These are phyloP conservation scores for Neostethus bicornis DNA, from an alignment of 2,797 vertebrate genomes.

Conservation along the genomic window DNA sequence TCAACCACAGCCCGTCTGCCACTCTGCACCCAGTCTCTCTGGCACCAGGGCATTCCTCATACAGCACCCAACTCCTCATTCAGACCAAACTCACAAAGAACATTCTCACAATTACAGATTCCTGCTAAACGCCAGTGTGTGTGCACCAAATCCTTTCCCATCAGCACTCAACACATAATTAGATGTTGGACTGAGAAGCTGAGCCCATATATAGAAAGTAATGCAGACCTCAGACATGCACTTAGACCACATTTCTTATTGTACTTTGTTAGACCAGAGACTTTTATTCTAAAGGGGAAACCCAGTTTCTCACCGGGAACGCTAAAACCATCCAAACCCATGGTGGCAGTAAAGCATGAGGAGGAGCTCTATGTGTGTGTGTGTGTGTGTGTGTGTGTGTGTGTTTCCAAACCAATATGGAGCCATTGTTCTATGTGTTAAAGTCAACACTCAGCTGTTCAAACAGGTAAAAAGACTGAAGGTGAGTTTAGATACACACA, in stretches of 20 bases:
- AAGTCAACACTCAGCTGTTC: constrained; percentile 81
- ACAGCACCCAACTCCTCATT: constrained; percentile 66
- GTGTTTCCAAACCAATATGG: constrained; percentile 49
- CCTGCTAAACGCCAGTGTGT: constrained; percentile 58
- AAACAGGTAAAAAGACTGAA: constrained; percentile 76
- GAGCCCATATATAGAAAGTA: constrained; percentile 76
- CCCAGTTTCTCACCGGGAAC: constrained; percentile 38
- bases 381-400: too few species aligned
- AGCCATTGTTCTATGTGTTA: constrained; percentile 69
- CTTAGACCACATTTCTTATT: constrained; percentile 71
- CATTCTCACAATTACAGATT: constrained; percentile 78
- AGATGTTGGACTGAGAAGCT: constrained; percentile 70
- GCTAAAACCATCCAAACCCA: constrained; percentile 52
- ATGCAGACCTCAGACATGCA: constrained; percentile 73
- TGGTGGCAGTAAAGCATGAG: constrained; percentile 23
- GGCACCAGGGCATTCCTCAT: constrained; percentile 75
- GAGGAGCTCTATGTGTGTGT: constrained; percentile 28
- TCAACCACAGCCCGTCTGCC: constrained; percentile 65
- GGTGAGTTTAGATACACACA: constrained; percentile 68
- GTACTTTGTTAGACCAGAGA: constrained; percentile 62
- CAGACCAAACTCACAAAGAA: constrained; percentile 66
- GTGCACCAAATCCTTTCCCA: constrained; percentile 69
- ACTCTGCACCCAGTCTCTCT: constrained; percentile 62
- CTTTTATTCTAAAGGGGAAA: constrained; percentile 45
- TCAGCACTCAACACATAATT: constrained; percentile 77